phyloP scores from a whole-genome alignment of 2,113 vertebrate genomes.

The Gadus chalcogrammus region DNA sequence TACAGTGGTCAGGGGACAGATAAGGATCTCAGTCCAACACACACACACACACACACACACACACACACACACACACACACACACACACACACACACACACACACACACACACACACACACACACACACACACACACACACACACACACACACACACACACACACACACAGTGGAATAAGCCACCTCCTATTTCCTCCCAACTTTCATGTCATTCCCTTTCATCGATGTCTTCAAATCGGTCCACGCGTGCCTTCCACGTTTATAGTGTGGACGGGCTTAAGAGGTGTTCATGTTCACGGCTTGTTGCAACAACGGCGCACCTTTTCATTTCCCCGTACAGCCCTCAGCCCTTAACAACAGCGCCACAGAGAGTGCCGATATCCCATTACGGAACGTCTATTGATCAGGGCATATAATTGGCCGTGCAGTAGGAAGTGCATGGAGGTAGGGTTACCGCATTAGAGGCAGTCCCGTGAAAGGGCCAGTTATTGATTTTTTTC shows the following conservation, averaged over 20 bases:
- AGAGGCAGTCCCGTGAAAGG: conserved; percentile 42
- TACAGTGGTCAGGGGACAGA: too few relatives aligned
- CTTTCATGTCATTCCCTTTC: neutral
- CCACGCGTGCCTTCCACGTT: conserved; percentile 9
- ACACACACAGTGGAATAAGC: conserved; percentile 44
- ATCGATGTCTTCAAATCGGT: conserved; percentile 1
- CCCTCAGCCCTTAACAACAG: conserved; percentile 1
- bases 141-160: conserved; percentile 1
- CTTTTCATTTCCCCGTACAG: neutral
- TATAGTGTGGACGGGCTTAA: too few relatives aligned
- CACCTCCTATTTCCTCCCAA: conserved; percentile 47
- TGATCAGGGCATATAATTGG: conserved; percentile 73
- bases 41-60: conserved; percentile 19
- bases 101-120: neutral
- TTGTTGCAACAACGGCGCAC: too few relatives aligned
- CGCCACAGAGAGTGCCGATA: conserved; percentile 45
- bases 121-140: neutral
- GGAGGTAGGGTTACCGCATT: conserved; percentile 58
- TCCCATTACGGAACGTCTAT: conserved; percentile 64
- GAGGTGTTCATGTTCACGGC: too few relatives aligned
- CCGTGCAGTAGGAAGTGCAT: conserved; percentile 52
- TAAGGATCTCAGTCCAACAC: neutral
- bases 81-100: conserved; percentile 8
- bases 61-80: conserved; percentile 21
- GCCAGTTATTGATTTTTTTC: conserved; percentile 63